phyloP scores from a whole-genome alignment of 2,888 invertebrate species.

The Calephelis perditalis region DNA sequence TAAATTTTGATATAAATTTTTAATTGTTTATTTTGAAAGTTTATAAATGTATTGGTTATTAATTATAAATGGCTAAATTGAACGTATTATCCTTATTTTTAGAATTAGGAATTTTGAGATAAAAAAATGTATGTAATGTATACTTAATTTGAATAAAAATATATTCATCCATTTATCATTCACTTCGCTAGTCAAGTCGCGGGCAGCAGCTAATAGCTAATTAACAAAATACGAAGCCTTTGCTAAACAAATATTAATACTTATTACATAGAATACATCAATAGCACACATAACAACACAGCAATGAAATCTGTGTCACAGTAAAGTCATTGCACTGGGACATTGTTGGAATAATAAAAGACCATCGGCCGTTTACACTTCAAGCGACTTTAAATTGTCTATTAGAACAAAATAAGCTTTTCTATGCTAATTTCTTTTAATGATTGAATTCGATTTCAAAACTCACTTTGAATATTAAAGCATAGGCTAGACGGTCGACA shows the following conservation, averaged over 20 bases:
- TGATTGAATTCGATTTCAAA: neutral
- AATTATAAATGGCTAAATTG: too few relatives aligned
- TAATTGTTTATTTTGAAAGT: too few relatives aligned
- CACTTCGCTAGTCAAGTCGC: too few relatives aligned
- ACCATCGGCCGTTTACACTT: constrained; percentile 16
- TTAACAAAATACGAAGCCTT: too few relatives aligned
- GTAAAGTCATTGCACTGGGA: constrained; percentile 51
- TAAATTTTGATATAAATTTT: too few relatives aligned
- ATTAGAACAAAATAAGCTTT: constrained; percentile 10
- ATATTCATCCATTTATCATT: too few relatives aligned
- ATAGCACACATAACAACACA: constrained; percentile 11
- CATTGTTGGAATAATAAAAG: constrained; percentile 42
- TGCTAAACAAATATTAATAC: neutral
- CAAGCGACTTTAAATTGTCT: constrained; percentile 15
- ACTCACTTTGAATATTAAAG: constrained; percentile 7
- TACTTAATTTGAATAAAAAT: too few relatives aligned
- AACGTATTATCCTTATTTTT: too few relatives aligned
- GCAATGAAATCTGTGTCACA: constrained; percentile 36
- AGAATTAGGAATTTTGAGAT: too few relatives aligned
- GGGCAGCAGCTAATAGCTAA: too few relatives aligned
- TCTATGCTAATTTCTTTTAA: constrained; percentile 11
- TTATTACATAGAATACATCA: constrained; percentile 9
- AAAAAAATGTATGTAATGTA: too few relatives aligned
- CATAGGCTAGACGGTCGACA: neutral
- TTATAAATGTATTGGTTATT: too few relatives aligned